Evolutionary conservation across 2,797 vertebrate species (phyloP).

Genomic region (Toxotes lorentzi): DNA sequence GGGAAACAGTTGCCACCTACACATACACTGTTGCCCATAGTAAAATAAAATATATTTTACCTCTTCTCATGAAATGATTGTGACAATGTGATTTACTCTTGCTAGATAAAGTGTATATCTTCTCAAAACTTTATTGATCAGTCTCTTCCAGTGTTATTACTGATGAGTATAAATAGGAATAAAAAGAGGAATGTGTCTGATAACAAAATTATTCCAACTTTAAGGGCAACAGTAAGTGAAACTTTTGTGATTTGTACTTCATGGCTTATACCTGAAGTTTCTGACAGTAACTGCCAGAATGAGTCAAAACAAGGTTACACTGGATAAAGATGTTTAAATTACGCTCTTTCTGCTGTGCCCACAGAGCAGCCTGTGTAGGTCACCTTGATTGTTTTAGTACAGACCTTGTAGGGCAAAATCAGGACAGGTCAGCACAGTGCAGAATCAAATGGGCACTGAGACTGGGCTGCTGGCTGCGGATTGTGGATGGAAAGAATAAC

Average conservation of each 20-base stretch:
- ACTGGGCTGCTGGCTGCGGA: constrained; percentile 32
- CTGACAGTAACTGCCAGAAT: constrained; percentile 2
- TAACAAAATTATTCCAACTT: too few species aligned
- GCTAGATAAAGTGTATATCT: too few species aligned
- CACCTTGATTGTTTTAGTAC: constrained; percentile 37
- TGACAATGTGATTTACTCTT: too few species aligned
- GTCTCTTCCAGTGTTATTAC: too few species aligned
- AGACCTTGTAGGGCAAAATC: constrained; percentile 31
- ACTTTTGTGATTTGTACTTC: background rate
- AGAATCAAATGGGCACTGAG: constrained; percentile 45
- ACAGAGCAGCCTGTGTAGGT: background rate
- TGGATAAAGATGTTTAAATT: constrained; percentile 24
- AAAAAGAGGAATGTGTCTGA: too few species aligned
- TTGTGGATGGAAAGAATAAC: constrained; percentile 67
- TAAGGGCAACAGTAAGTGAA: too few species aligned
- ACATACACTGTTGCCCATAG: too few species aligned
- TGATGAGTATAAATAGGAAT: too few species aligned
- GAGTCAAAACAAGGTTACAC: constrained; percentile 4
- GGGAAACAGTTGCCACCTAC: too few species aligned
- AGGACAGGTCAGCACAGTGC: constrained; percentile 51
- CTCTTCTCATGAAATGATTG: too few species aligned
- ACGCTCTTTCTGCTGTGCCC: background rate
- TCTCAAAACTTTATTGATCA: too few species aligned
- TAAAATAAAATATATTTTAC: too few species aligned
- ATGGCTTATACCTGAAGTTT: constrained; percentile 5